Conservation (phyloP, 2,113 vertebrate species). For the Polypterus bichir region DNA sequence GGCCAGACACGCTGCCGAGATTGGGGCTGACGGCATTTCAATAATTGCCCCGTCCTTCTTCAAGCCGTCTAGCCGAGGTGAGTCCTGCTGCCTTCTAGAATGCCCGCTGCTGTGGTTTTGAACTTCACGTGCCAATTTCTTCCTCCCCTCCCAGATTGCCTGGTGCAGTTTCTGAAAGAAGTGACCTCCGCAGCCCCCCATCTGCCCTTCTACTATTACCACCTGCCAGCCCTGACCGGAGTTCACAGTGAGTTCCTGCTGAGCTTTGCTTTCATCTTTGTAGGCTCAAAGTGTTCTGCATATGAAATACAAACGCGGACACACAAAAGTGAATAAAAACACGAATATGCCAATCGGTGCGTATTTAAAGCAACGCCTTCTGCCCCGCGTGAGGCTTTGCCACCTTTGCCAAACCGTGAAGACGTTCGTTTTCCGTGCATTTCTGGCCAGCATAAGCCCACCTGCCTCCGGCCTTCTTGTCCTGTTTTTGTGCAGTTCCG, state of each 20-base stretch:
- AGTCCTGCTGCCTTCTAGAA: neutral
- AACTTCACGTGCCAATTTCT: constrained; percentile 5
- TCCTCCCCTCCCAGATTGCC: constrained; percentile 44
- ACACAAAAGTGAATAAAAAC: too few species aligned
- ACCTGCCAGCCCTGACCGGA: constrained; percentile 70
- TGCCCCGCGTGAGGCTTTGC: too few species aligned
- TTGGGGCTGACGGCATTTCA: constrained; percentile 70
- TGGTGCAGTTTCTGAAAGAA: constrained; percentile 61
- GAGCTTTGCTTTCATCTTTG: too few species aligned
- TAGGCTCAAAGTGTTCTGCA: too few species aligned
- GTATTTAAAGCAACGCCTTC: too few species aligned
- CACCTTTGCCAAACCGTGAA: too few species aligned
- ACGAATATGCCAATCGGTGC: too few species aligned
- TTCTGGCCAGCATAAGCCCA: neutral
- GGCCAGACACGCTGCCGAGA: constrained; percentile 69
- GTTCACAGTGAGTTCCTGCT: constrained; percentile 61
- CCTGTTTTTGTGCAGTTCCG: constrained; percentile 45
- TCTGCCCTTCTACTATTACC: constrained; percentile 88
- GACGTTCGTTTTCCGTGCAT: neutral
- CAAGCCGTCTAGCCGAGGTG: constrained; percentile 68
- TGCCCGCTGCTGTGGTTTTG: neutral
- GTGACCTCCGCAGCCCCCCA: constrained; percentile 61
- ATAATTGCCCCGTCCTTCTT: constrained; percentile 77
- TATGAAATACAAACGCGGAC: too few species aligned
- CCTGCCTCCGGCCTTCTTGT: neutral